Evolutionary conservation across 2,797 vertebrate species (phyloP).

Genomic region (Phylloscopus collybita): DNA sequence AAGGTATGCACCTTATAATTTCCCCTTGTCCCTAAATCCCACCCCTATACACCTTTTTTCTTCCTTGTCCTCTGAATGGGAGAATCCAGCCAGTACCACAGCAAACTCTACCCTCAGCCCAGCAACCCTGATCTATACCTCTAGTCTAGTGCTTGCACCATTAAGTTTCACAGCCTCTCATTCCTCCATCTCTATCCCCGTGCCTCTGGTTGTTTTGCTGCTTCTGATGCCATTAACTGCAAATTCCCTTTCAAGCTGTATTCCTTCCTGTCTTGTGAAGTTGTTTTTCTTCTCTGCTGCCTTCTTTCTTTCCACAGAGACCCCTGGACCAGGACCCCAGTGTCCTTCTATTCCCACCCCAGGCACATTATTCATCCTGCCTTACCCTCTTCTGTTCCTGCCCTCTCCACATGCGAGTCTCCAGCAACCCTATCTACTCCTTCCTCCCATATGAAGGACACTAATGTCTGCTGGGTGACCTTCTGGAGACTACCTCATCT

Average conservation of each 20-base stretch:
- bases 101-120: neutral
- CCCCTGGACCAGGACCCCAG: neutral
- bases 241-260: neutral
- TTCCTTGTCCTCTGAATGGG: neutral
- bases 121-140: neutral
- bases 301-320: neutral
- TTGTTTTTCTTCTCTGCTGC: neutral
- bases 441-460: neutral
- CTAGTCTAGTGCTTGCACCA: neutral
- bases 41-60: neutral
- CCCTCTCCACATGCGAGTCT: neutral
- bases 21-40: neutral
- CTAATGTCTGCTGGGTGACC: neutral
- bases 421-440: neutral
- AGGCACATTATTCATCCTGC: neutral
- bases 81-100: neutral
- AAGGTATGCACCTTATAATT: neutral
- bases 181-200: neutral
- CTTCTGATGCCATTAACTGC: neutral
- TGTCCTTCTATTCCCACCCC: neutral
- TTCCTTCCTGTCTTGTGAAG: neutral
- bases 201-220: neutral
- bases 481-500: neutral
- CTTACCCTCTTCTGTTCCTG: neutral
- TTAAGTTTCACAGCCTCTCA: neutral